phyloP scores from a whole-genome alignment of 2,888 invertebrate species.

The Muscina levida region DNA sequence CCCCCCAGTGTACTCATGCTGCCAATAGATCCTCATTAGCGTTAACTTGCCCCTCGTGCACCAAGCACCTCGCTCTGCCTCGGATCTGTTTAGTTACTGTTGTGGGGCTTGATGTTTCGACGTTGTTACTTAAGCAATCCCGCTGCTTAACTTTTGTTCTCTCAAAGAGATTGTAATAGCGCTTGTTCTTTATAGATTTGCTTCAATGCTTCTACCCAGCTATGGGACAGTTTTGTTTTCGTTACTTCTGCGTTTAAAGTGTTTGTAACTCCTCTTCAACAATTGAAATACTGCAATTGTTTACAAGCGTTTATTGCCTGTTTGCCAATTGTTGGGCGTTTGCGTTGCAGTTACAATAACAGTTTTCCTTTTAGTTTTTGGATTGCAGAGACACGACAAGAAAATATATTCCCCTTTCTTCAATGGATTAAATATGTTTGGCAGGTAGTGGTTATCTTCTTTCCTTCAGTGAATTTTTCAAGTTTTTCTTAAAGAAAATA shows the following conservation, averaged over 20 bases:
- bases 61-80: constrained; percentile 73
- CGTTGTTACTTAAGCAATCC: neutral
- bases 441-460: constrained; percentile 53
- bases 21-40: constrained; percentile 81
- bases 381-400: constrained; percentile 35
- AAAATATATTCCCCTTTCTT: constrained; percentile 30
- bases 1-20: constrained; percentile 81
- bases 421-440: constrained; percentile 57
- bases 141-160: neutral
- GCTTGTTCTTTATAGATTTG: neutral
- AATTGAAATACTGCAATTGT: constrained; percentile 30
- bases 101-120: constrained; percentile 6
- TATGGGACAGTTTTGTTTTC: neutral
- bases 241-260: neutral
- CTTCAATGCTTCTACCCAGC: neutral
- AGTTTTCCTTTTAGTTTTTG: constrained; percentile 33
- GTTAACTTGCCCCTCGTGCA: constrained; percentile 78
- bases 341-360: constrained; percentile 46
- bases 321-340: constrained; percentile 47
- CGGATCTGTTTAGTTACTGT: constrained; percentile 65
- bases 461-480: constrained; percentile 34
- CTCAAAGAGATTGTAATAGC: constrained; percentile 25
- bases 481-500: constrained; percentile 43
- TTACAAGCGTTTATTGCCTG: constrained; percentile 56
- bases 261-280: neutral